Percentiles rank a stretch among this genome's conserved stretches.
Evolutionary conservation across 2,113 vertebrate genomes (phyloP).

Genomic region (Axis porcinus): DNA sequence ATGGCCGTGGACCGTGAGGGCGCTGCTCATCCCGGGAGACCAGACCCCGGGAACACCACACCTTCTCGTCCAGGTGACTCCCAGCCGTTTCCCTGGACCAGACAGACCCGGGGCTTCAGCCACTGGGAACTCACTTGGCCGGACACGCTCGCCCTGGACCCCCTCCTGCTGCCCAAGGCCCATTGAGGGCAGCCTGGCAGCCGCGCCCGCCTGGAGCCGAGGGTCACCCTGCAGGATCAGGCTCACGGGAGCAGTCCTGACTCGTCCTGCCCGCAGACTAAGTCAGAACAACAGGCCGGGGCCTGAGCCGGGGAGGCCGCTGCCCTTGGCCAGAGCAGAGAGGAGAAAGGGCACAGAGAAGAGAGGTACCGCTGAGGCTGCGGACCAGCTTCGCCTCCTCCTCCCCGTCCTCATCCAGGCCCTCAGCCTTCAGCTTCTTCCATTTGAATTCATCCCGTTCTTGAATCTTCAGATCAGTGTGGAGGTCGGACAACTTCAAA

Average conservation of each 20-base stretch:
- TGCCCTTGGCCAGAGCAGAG: rapidly evolving
- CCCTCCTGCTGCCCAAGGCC: rapidly evolving
- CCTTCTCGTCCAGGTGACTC: background rate
- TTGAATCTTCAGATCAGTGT: conserved; percentile 95
- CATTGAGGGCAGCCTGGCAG: background rate
- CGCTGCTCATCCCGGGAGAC: background rate
- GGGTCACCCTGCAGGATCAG: background rate
- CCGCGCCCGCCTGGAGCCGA: rapidly evolving
- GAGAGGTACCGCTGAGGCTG: conserved; percentile 82
- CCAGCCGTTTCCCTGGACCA: rapidly evolving
- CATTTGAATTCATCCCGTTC: conserved; percentile 95
- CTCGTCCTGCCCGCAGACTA: rapidly evolving
- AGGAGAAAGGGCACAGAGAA: rapidly evolving
- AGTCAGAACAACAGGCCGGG: rapidly evolving
- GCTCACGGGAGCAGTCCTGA: rapidly evolving
- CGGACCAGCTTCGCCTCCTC: conserved; percentile 90
- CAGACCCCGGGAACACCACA: background rate
- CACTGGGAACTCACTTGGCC: rapidly evolving
- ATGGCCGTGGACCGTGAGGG: rapidly evolving
- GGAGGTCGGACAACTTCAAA: conserved; percentile 90
- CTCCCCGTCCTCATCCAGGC: conserved; percentile 91
- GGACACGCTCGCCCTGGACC: rapidly evolving
- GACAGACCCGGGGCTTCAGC: background rate
- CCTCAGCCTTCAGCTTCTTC: conserved; percentile 94
- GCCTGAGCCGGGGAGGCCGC: rapidly evolving